A percentile compares a stretch with the other conserved stretches of the same genome.
These are phyloP conservation scores for Ophion slaviceki DNA, from an alignment of 2,888 invertebrate genomes.

Conservation along the genomic window DNA sequence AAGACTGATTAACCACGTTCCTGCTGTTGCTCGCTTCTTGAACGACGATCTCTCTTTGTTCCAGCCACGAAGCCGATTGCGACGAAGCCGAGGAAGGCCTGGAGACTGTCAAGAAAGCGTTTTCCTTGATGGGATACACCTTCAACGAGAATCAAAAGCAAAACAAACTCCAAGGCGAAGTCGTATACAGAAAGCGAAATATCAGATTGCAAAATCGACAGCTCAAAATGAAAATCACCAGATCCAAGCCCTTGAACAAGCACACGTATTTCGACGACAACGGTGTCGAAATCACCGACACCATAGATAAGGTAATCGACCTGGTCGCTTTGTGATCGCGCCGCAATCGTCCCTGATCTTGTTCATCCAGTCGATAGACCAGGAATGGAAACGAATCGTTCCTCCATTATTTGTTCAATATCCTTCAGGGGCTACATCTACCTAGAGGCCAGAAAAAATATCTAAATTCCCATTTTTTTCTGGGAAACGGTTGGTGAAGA, in stretches of 20 bases:
- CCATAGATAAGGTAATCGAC: slow-evolving; percentile 79
- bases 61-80: slow-evolving; percentile 85
- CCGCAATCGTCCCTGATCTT: not conserved
- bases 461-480: too few species aligned
- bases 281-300: slow-evolving; percentile 85
- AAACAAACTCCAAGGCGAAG: slow-evolving; percentile 84
- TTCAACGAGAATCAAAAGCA: slow-evolving; percentile 76
- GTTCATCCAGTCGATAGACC: not conserved
- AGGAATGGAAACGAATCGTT: not conserved
- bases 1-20: not conserved
- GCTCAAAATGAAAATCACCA: slow-evolving; percentile 83
- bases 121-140: slow-evolving; percentile 87
- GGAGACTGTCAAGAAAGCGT: slow-evolving; percentile 87
- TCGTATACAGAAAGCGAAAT: slow-evolving; percentile 87
- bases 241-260: slow-evolving; percentile 84
- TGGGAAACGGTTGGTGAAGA: too few species aligned
- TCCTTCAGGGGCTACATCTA: too few species aligned
- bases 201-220: slow-evolving; percentile 86
- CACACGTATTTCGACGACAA: slow-evolving; percentile 89
- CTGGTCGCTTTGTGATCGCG: too few species aligned
- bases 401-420: not conserved
- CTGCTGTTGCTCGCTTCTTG: not conserved
- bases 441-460: too few species aligned
- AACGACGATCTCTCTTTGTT: slow-evolving; percentile 67
- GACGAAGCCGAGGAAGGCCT: slow-evolving; percentile 84